Conservation (phyloP, 35 echinoderm and acorn worm genomes). For the Nesometra sesokonis region DNA sequence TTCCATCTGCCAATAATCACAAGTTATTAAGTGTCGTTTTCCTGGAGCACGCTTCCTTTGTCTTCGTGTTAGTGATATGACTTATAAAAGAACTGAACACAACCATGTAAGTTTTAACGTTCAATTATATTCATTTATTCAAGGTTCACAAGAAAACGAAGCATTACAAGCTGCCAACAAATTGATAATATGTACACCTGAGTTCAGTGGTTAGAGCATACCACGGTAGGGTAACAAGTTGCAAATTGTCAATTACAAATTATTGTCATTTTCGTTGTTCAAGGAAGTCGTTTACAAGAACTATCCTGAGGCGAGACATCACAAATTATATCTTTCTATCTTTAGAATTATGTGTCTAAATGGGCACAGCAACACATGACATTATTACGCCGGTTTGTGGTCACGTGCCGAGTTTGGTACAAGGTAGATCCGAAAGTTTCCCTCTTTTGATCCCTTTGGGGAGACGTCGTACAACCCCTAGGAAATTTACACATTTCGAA, state of each 20-base stretch:
- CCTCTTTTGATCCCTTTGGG: background rate
- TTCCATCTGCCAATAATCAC: too few species aligned
- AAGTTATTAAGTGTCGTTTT: too few species aligned
- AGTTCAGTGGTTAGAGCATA: background rate
- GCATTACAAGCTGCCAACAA: too few species aligned
- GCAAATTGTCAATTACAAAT: background rate
- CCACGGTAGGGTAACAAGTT: background rate
- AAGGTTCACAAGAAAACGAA: too few species aligned
- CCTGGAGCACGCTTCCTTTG: too few species aligned
- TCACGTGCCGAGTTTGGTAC: background rate
- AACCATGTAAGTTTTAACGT: too few species aligned
- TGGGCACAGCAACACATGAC: background rate
- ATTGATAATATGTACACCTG: background rate
- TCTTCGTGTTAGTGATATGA: too few species aligned
- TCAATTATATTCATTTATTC: too few species aligned
- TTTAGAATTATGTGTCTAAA: background rate
- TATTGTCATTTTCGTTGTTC: background rate
- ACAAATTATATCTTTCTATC: background rate
- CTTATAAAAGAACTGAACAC: too few species aligned
- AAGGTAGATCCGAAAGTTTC: background rate
- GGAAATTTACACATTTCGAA: background rate
- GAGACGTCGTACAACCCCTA: background rate
- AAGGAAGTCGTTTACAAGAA: background rate
- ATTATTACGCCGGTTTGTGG: background rate
- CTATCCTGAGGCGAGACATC: background rate